These are phyloP conservation scores for Montipora cactus DNA, from an alignment of 64 coral and sea anemone genomes.

Conservation along the genomic window DNA sequence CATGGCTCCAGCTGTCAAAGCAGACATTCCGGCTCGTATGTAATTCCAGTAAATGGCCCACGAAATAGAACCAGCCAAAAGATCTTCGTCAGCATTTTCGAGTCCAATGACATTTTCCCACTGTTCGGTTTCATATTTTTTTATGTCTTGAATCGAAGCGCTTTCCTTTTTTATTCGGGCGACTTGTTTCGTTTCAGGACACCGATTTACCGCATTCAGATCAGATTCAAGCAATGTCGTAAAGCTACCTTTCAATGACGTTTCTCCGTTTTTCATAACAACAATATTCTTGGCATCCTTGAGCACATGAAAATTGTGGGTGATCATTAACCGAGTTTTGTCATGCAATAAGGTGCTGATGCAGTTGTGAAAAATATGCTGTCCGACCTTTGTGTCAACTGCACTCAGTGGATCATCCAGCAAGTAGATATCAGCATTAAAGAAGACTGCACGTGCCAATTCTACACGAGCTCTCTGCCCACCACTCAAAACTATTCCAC, in stretches of 20 bases:
- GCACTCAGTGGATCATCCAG: slow-evolving; percentile 66
- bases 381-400: slow-evolving; percentile 46
- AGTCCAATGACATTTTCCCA: neutral
- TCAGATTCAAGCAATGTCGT: no score
- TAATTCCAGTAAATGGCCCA: slow-evolving; percentile 44
- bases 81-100: slow-evolving; percentile 26
- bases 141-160: neutral
- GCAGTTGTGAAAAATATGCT: slow-evolving; percentile 40
- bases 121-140: neutral
- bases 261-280: slow-evolving; percentile 49
- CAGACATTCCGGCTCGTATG: slow-evolving; percentile 20
- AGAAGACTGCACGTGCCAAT: slow-evolving; percentile 53
- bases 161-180: neutral
- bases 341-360: slow-evolving; percentile 25
- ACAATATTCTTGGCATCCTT: slow-evolving; percentile 37
- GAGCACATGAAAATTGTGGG: slow-evolving; percentile 54
- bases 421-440: slow-evolving; percentile 63
- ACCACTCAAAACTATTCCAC: slow-evolving; percentile 1
- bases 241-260: slow-evolving; percentile 31
- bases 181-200: neutral
- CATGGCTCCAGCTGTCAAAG: neutral
- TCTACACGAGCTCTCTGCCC: slow-evolving; percentile 58
- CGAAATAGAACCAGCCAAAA: slow-evolving; percentile 30
- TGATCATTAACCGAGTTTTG: slow-evolving; percentile 50
- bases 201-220: no score